Evolutionary conservation across 2,113 vertebrate species (phyloP).

Genomic region (human): GRCh38 chr4:182153001-182153500

Average conservation of each 20-base stretch:
- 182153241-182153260: background rate
- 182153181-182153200: background rate
- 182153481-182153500: slow-evolving; percentile 70
- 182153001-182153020: background rate
- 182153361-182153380: background rate
- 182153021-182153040: background rate
- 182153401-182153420: slow-evolving; percentile 72
- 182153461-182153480: slow-evolving; percentile 70
- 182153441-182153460: slow-evolving; percentile 74
- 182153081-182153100: background rate
- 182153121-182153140: slow-evolving; percentile 16
- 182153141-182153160: background rate
- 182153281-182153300: background rate
- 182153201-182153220: background rate
- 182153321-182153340: background rate
- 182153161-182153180: background rate
- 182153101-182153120: background rate
- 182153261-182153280: background rate
- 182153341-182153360: background rate
- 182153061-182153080: background rate
- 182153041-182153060: background rate
- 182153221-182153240: background rate
- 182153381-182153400: slow-evolving; percentile 69
- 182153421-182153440: slow-evolving; percentile 74
- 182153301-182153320: background rate